Evolutionary conservation across 2,888 invertebrate species (phyloP).

Genomic region (Ectropis crepuscularia): DNA sequence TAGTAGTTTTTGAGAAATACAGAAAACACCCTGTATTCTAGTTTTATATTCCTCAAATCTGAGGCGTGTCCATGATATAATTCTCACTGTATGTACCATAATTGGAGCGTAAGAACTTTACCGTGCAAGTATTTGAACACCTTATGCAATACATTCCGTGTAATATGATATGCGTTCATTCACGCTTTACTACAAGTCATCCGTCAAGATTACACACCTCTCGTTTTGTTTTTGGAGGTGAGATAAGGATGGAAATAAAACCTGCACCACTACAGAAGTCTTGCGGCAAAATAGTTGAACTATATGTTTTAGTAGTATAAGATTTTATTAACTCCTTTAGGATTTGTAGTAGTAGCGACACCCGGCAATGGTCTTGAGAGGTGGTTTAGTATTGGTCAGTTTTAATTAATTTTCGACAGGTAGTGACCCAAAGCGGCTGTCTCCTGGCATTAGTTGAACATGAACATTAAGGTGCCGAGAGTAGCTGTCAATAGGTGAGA

Average conservation of each 20-base stretch:
- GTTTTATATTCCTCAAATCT: not conserved
- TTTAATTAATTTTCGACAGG: constrained; percentile 42
- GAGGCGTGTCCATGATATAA: constrained; percentile 13
- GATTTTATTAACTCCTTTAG: no score
- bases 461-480: constrained; percentile 54
- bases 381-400: constrained; percentile 32
- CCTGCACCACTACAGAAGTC: no score
- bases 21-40: no score
- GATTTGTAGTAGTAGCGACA: no score
- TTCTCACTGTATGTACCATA: constrained; percentile 49
- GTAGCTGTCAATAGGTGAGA: constrained; percentile 47
- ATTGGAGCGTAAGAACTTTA: constrained; percentile 77
- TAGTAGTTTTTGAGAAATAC: no score
- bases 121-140: constrained; percentile 50
- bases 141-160: constrained; percentile 61
- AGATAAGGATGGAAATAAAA: constrained; percentile 28
- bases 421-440: constrained; percentile 52
- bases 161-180: constrained; percentile 51
- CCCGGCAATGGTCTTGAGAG: no score
- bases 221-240: constrained; percentile 24
- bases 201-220: constrained; percentile 29
- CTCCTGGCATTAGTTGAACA: constrained; percentile 57
- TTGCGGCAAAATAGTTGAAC: no score
- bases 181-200: constrained; percentile 25
- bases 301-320: no score